Evolutionary conservation across 2,888 invertebrate genomes (phyloP).

Genomic region (Argyresthia albistria): DNA sequence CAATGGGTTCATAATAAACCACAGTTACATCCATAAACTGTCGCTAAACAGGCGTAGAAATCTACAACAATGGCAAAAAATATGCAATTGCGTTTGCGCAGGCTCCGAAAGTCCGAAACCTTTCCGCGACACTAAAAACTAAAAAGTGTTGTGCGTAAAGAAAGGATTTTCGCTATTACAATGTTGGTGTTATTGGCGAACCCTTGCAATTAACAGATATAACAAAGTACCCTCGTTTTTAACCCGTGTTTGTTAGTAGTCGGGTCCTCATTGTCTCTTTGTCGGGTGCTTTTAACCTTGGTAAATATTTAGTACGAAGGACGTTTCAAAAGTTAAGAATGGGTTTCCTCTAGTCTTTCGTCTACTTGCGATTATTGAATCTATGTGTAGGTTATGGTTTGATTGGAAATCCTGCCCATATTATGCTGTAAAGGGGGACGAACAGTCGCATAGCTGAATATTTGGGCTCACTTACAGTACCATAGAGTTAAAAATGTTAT

Average conservation of each 20-base stretch:
- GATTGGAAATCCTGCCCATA: too few relatives aligned
- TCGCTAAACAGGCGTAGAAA: too few relatives aligned
- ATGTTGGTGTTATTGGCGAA: constrained; percentile 45
- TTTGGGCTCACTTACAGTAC: too few relatives aligned
- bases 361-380: too few relatives aligned
- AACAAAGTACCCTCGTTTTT: constrained; percentile 34
- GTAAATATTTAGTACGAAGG: constrained; percentile 20
- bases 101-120: constrained; percentile 15
- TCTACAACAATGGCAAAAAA: constrained; percentile 5
- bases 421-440: too few relatives aligned
- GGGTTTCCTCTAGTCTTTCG: constrained; percentile 23
- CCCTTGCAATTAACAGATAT: constrained; percentile 57
- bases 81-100: constrained; percentile 13
- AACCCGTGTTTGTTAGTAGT: constrained; percentile 44
- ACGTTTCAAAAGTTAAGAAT: constrained; percentile 23
- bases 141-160: constrained; percentile 9
- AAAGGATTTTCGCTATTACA: constrained; percentile 34
- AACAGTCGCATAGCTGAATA: too few relatives aligned
- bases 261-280: constrained; percentile 34
- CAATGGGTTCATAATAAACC: too few relatives aligned
- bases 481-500: too few relatives aligned
- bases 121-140: constrained; percentile 20
- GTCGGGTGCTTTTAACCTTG: constrained; percentile 10
- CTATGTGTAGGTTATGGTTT: too few relatives aligned
- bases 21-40: too few relatives aligned